Conservation (phyloP, 2,888 invertebrate genomes). For the Scaptomyza tumidula region DNA sequence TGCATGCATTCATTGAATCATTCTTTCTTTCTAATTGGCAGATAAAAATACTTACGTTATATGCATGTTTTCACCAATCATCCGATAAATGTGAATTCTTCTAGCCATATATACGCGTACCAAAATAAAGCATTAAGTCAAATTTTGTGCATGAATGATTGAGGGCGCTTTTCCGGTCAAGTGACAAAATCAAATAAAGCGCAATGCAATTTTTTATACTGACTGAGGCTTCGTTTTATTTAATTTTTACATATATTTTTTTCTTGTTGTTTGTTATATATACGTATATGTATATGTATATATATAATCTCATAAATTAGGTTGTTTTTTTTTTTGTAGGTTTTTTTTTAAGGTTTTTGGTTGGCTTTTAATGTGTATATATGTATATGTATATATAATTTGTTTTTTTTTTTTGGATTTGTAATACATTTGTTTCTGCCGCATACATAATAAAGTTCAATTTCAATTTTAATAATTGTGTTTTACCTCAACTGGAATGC, state of each 20-base stretch:
- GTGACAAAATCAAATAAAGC: slow-evolving; percentile 40
- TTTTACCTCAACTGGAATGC: slow-evolving; percentile 51
- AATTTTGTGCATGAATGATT: slow-evolving; percentile 9
- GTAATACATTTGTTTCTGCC: slow-evolving; percentile 62
- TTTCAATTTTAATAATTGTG: slow-evolving; percentile 62
- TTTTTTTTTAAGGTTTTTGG: slow-evolving; percentile 14
- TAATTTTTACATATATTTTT: slow-evolving; percentile 74
- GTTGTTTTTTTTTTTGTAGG: slow-evolving; percentile 51
- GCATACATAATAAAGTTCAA: slow-evolving; percentile 47
- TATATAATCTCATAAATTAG: slow-evolving; percentile 82
- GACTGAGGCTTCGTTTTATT: slow-evolving; percentile 85
- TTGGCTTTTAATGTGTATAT: slow-evolving; percentile 51
- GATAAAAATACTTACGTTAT: slow-evolving; percentile 17
- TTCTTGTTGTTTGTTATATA: slow-evolving; percentile 38
- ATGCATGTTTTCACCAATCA: slow-evolving; percentile 8
- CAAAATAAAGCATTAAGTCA: too few species aligned
- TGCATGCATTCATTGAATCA: too few species aligned
- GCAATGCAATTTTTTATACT: slow-evolving; percentile 81
- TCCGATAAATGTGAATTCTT: too few species aligned
- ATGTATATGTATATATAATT: slow-evolving; percentile 45
- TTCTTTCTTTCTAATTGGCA: too few species aligned
- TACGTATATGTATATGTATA: slow-evolving; percentile 47
- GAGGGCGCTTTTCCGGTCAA: slow-evolving; percentile 22
- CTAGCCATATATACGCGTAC: too few species aligned
- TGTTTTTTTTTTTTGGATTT: slow-evolving; percentile 35